Percentiles rank a stretch among this genome's conserved stretches.
Evolutionary conservation across 2,888 invertebrate genomes (phyloP).

Genomic region (Dendrolimus houi): DNA sequence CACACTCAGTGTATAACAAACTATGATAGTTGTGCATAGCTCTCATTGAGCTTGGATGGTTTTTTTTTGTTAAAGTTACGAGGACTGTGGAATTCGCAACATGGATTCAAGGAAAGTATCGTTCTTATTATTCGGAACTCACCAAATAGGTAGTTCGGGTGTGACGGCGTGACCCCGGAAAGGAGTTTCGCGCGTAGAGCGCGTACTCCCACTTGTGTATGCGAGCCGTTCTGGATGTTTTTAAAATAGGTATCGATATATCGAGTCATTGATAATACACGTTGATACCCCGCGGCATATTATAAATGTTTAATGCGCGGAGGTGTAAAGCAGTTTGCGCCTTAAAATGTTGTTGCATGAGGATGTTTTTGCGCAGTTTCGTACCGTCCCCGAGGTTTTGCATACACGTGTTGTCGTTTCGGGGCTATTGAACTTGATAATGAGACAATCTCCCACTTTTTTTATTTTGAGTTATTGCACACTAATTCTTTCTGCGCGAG

Average conservation of each 20-base stretch:
- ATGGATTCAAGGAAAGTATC: slow-evolving; percentile 75
- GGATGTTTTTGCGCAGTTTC: slow-evolving; percentile 53
- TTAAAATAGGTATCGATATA: slow-evolving; percentile 36
- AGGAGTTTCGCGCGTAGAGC: slow-evolving; percentile 25
- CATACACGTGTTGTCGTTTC: slow-evolving; percentile 69
- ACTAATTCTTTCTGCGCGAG: slow-evolving; percentile 42
- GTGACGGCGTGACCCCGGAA: slow-evolving; percentile 9
- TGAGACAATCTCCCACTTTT: slow-evolving; percentile 57
- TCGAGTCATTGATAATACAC: slow-evolving; percentile 62
- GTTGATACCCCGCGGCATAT: slow-evolving; percentile 57
- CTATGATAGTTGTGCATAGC: slow-evolving; percentile 66
- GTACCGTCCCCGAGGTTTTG: slow-evolving; percentile 48
- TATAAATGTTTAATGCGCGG: slow-evolving; percentile 49
- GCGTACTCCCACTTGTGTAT: slow-evolving; percentile 26
- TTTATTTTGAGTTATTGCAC: slow-evolving; percentile 59
- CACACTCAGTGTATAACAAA: slow-evolving; percentile 57
- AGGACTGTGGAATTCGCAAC: slow-evolving; percentile 63
- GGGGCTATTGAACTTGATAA: slow-evolving; percentile 76
- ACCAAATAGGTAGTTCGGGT: slow-evolving; percentile 3
- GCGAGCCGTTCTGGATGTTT: slow-evolving; percentile 35
- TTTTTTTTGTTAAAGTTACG: slow-evolving; percentile 43
- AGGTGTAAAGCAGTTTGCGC: slow-evolving; percentile 50
- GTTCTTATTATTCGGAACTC: slow-evolving; percentile 23
- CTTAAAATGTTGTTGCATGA: slow-evolving; percentile 47
- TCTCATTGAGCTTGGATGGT: slow-evolving; percentile 56